These are phyloP conservation scores for Folsomia manolachei DNA, from an alignment of 2,888 invertebrate genomes.

Conservation along the genomic window DNA sequence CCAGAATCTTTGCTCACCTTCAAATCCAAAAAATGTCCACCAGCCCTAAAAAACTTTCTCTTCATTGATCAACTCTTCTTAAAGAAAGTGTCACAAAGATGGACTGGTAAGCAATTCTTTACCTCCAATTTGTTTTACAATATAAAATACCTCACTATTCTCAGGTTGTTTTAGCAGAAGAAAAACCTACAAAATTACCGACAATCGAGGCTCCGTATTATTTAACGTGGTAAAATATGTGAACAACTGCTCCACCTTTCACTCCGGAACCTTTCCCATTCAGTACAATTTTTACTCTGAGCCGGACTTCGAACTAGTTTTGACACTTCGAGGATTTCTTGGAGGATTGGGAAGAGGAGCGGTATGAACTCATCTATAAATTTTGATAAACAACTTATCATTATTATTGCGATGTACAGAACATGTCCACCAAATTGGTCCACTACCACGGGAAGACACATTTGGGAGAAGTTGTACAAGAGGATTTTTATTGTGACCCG, in stretches of 20 bases:
- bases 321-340: background rate
- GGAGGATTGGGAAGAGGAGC: slow-evolving; percentile 21
- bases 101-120: too few species aligned
- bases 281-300: slow-evolving; percentile 6
- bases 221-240: slow-evolving; percentile 5
- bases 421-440: background rate
- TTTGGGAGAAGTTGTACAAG: slow-evolving; percentile 15
- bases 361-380: slow-evolving; percentile 9
- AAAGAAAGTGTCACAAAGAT: background rate
- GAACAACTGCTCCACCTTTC: background rate
- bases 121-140: too few species aligned
- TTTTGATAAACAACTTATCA: too few species aligned
- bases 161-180: background rate
- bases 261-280: slow-evolving; percentile 1
- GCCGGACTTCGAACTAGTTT: background rate
- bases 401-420: slow-evolving; percentile 1
- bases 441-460: background rate
- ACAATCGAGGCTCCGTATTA: background rate
- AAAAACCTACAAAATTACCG: slow-evolving; percentile 8
- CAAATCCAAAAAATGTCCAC: slow-evolving; percentile 21
- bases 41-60: slow-evolving; percentile 8
- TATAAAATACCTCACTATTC: too few species aligned
- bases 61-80: slow-evolving; percentile 13
- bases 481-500: slow-evolving; percentile 14
- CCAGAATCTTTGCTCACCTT: slow-evolving; percentile 10